A percentile compares a stretch with the other conserved stretches of the same genome.
phyloP scores from a whole-genome alignment of 2,113 vertebrate species.

The Mugil cephalus region DNA sequence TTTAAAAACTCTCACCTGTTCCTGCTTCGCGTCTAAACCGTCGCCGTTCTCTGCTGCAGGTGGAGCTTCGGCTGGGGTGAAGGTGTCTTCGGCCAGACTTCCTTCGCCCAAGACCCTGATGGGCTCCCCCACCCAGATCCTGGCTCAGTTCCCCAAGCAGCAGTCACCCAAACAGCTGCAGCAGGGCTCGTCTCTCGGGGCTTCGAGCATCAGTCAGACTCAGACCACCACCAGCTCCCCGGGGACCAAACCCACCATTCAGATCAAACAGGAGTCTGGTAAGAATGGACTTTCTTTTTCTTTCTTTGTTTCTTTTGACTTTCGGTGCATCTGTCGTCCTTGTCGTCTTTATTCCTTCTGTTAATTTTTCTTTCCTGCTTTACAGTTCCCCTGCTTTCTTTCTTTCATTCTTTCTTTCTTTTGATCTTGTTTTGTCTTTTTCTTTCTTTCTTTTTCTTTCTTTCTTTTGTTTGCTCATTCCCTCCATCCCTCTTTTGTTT shows the following conservation, averaged over 20 bases:
- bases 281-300: background rate
- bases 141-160: constrained; percentile 95
- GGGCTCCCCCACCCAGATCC: constrained; percentile 91
- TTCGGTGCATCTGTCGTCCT: background rate
- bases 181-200: constrained; percentile 78
- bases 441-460: background rate
- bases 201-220: constrained; percentile 74
- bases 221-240: constrained; percentile 84
- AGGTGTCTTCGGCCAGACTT: constrained; percentile 91
- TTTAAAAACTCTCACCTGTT: too few species aligned
- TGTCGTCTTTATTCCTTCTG: background rate
- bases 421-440: background rate
- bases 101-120: constrained; percentile 95
- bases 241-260: constrained; percentile 94
- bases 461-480: too few species aligned
- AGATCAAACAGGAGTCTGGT: constrained; percentile 99
- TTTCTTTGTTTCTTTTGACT: background rate
- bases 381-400: too few species aligned
- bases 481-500: too few species aligned
- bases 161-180: constrained; percentile 89
- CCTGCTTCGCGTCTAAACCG: background rate
- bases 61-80: constrained; percentile 90
- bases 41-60: constrained; percentile 64
- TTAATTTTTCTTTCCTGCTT: background rate
- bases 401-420: background rate